A percentile compares a stretch with the other conserved stretches of the same genome.
phyloP scores from a whole-genome alignment of 2,888 invertebrate species.

The Caenorhabditis macrosperma region DNA sequence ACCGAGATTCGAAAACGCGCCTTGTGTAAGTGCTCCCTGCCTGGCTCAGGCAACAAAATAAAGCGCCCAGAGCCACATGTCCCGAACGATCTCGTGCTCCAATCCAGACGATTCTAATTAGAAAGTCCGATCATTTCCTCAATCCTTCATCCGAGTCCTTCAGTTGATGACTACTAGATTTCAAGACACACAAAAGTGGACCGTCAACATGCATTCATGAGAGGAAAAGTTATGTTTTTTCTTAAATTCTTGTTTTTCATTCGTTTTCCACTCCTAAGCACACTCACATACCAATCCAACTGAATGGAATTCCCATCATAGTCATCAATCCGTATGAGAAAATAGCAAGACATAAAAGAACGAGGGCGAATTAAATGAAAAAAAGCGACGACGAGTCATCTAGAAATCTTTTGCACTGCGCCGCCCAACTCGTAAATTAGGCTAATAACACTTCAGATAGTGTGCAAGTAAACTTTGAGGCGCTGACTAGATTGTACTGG shows the following conservation, averaged over 20 bases:
- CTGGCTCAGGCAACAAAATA: slow-evolving; percentile 19
- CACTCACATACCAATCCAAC: no score
- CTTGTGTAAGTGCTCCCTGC: not conserved
- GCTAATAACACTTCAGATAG: slow-evolving; percentile 21
- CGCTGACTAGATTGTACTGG: slow-evolving; percentile 19
- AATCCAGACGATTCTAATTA: slow-evolving; percentile 60
- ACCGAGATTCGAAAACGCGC: not conserved
- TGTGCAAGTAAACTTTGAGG: slow-evolving; percentile 25
- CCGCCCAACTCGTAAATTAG: slow-evolving; percentile 37
- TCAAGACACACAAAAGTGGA: not conserved
- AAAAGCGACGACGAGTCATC: slow-evolving; percentile 9
- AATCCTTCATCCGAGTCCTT: slow-evolving; percentile 25
- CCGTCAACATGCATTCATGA: not conserved
- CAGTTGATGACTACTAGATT: slow-evolving; percentile 23
- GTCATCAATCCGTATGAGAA: slow-evolving; percentile 4
- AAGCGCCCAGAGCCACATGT: slow-evolving; percentile 44
- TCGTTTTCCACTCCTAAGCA: not conserved
- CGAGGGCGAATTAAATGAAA: not conserved
- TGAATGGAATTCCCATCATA: not conserved
- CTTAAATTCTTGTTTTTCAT: not conserved
- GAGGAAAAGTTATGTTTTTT: not conserved
- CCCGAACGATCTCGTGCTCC: slow-evolving; percentile 31
- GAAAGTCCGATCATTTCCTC: slow-evolving; percentile 35
- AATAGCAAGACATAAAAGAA: not conserved
- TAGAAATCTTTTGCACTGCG: slow-evolving; percentile 28